A percentile compares a stretch with the other conserved stretches of the same genome.
phyloP scores from a whole-genome alignment of 1,140 invertebrate genomes.

The Brachionus rubens region DNA sequence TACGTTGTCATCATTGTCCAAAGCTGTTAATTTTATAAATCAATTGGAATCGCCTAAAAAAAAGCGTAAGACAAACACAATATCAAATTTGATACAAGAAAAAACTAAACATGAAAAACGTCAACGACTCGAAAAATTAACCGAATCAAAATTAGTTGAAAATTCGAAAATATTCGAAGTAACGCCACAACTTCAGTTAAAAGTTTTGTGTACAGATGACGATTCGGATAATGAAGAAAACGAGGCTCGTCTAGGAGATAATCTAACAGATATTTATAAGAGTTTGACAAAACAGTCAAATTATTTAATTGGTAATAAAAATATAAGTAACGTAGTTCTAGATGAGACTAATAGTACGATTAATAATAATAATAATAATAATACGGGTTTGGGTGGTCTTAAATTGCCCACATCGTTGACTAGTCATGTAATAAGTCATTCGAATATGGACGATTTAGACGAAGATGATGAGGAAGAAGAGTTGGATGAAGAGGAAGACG shows the following conservation, averaged over 20 bases:
- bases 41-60: conserved; percentile 25
- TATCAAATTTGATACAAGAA: neutral
- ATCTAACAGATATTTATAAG: conserved; percentile 33
- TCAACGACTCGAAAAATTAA: neutral
- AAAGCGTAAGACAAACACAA: conserved; percentile 28
- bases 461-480: conserved; percentile 11
- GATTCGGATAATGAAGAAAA: conserved; percentile 24
- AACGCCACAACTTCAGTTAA: neutral
- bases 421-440: neutral
- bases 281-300: conserved; percentile 12
- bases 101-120: conserved; percentile 17
- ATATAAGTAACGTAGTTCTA: conserved; percentile 6
- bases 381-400: neutral
- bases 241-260: neutral
- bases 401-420: conserved; percentile 12
- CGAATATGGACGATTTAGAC: neutral
- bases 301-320: conserved; percentile 25
- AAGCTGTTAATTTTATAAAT: conserved; percentile 29
- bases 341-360: neutral
- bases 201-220: conserved; percentile 21
- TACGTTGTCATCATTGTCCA: conserved; percentile 8
- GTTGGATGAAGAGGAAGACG: neutral
- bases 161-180: conserved; percentile 22
- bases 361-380: neutral
- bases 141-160: neutral